Evolutionary conservation across 2,888 invertebrate species (phyloP).

Genomic region (Lutraria lutraria): DNA sequence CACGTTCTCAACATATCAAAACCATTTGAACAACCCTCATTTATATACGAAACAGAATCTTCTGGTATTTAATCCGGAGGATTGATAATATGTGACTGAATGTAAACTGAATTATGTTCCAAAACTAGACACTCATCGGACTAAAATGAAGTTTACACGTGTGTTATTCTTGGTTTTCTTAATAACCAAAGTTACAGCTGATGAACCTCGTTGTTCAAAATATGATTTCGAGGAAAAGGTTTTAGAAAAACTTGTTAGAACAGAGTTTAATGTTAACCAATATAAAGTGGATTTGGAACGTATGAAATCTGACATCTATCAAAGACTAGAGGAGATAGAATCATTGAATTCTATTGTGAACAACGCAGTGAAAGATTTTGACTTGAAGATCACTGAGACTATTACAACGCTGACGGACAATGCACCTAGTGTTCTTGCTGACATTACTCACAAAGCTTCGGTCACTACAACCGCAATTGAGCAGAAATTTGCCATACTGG

Average conservation of each 20-base stretch:
- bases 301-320: not conserved
- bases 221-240: not conserved
- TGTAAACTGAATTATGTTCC: too few relatives aligned
- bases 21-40: too few relatives aligned
- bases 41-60: too few relatives aligned
- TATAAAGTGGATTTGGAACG: not conserved
- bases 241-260: not conserved
- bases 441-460: too few relatives aligned
- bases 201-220: not conserved
- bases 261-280: not conserved
- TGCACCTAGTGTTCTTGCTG: not conserved
- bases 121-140: not conserved
- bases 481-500: too few relatives aligned
- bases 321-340: not conserved
- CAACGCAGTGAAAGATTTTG: not conserved
- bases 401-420: not conserved
- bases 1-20: too few relatives aligned
- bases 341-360: not conserved
- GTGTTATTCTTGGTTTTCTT: not conserved
- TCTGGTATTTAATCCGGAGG: too few relatives aligned
- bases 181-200: not conserved
- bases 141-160: not conserved
- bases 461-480: too few relatives aligned
- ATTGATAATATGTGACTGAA: too few relatives aligned
- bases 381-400: not conserved